These are phyloP conservation scores for Scaptomyza graminum DNA, from an alignment of 1,140 invertebrate genomes.

Conservation along the genomic window DNA sequence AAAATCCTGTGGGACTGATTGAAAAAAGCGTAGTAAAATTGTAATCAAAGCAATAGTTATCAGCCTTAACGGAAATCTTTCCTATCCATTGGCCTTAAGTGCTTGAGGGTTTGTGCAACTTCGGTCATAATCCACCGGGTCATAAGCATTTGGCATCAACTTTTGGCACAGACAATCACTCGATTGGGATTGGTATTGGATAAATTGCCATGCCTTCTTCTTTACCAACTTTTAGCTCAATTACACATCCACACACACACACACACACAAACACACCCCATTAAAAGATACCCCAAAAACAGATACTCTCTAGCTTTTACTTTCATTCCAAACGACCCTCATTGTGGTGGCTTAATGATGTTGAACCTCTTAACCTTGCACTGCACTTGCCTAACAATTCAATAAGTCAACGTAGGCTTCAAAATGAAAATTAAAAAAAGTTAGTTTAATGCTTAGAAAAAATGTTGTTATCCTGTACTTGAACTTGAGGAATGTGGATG, in stretches of 20 bases:
- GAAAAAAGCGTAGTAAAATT: not conserved
- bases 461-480: too few species aligned
- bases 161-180: constrained; percentile 35
- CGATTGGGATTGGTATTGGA: constrained; percentile 11
- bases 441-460: constrained; percentile 7
- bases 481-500: too few species aligned
- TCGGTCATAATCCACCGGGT: constrained; percentile 4
- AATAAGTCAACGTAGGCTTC: constrained; percentile 21
- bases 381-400: constrained; percentile 41
- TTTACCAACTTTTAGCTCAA: constrained; percentile 30
- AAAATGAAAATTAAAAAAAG: constrained; percentile 37
- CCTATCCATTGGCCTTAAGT: constrained; percentile 41
- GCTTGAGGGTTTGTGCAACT: constrained; percentile 15
- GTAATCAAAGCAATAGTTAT: constrained; percentile 6
- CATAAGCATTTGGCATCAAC: constrained; percentile 39
- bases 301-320: constrained; percentile 7
- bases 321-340: not conserved
- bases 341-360: constrained; percentile 30
- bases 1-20: constrained; percentile 3
- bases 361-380: constrained; percentile 48
- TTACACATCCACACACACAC: constrained; percentile 5
- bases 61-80: constrained; percentile 23
- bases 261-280: not conserved
- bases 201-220: not conserved
- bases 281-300: not conserved